A percentile compares a stretch with the other conserved stretches of the same genome.
Evolutionary conservation across 2,888 invertebrate species (phyloP).

Genomic region (Psylliodes chrysocephalus): DNA sequence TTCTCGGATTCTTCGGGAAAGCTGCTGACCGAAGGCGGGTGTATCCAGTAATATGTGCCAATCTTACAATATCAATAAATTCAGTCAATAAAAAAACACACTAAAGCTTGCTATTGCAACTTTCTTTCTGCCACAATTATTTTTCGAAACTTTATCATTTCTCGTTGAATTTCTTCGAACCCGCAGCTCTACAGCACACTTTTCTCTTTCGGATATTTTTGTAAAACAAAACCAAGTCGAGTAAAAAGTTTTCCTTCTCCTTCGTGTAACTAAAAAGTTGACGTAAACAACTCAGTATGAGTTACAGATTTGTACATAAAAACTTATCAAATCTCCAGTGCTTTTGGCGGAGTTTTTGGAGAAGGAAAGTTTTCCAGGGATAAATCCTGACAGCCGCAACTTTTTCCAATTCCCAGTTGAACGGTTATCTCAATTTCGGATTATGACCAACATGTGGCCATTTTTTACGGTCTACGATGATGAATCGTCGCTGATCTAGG

Average conservation of each 20-base stretch:
- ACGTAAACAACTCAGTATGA: slow-evolving; percentile 6
- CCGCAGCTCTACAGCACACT: not conserved
- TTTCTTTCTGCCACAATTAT: not conserved
- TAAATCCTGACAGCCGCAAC: not conserved
- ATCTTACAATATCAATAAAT: not conserved
- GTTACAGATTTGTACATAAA: slow-evolving; percentile 12
- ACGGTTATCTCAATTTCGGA: not conserved
- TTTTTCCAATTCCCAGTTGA: slow-evolving; percentile 1
- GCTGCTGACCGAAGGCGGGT: no score
- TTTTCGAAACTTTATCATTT: not conserved
- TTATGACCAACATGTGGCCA: slow-evolving; percentile 10
- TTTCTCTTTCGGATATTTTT: slow-evolving; percentile 4
- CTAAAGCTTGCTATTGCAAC: not conserved
- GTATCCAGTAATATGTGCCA: not conserved
- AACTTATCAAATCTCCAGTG: slow-evolving; percentile 10
- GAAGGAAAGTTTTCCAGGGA: not conserved
- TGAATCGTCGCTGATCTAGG: not conserved
- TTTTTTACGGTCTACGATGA: not conserved
- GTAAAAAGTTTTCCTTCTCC: slow-evolving; percentile 5
- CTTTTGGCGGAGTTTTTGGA: not conserved
- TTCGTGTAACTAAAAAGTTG: not conserved
- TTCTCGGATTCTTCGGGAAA: no score
- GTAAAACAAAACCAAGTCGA: slow-evolving; percentile 3
- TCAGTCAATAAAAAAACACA: not conserved
- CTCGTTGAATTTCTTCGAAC: not conserved